Evolutionary conservation across 1,140 invertebrate species (phyloP), one percentile per base, ranked within the genome.

Genomic region (Leptoteleia sp.): DNA sequence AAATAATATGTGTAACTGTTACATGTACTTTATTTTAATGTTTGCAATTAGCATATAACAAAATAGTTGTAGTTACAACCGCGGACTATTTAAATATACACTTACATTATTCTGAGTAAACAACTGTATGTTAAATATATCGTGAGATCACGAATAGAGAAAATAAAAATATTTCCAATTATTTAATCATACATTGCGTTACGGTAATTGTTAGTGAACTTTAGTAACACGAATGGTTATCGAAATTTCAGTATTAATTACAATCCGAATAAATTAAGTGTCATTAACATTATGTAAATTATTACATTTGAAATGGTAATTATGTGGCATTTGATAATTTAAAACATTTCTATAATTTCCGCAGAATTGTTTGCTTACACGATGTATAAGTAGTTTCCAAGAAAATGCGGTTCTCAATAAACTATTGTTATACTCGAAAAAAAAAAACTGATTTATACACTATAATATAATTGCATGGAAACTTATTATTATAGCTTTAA

Each of bases 31-130:
- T 47, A 16, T 55, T 67, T 35, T 47, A 43, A 55, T 55, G 64
- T n/a, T 55, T 35, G 29, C 33, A 55, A 67, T 55, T 67, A 67
- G 50, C 64, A 55, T 55, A 43, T 6, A 25, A 25, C 11, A 45
- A 67, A 43, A 43, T 17, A 15, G 38, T 45, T 54, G 17, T 35
- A 54, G 9, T 22, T 12, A 29, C 12, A 8, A 7, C 37, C 17
- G 35, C n/a, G n/a, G n/a, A n/a, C n/a, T n/a, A n/a, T n/a, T n/a
- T n/a, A n/a, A n/a, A n/a, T n/a, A n/a, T n/a, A n/a, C n/a, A n/a
- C n/a, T n/a, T n/a, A n/a, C n/a, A n/a, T n/a, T n/a, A n/a, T n/a
- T n/a, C n/a, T 12, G 43, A 43, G 29, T 25, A 27, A 40, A 67
- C 15, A 67, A 42, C 62, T n/a, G n/a, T 45, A 22, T 35, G 38